A percentile compares a stretch with the other conserved stretches of the same genome.
Conservation (phyloP, 2,797 vertebrate genomes). For the Crax fasciolata region DNA sequence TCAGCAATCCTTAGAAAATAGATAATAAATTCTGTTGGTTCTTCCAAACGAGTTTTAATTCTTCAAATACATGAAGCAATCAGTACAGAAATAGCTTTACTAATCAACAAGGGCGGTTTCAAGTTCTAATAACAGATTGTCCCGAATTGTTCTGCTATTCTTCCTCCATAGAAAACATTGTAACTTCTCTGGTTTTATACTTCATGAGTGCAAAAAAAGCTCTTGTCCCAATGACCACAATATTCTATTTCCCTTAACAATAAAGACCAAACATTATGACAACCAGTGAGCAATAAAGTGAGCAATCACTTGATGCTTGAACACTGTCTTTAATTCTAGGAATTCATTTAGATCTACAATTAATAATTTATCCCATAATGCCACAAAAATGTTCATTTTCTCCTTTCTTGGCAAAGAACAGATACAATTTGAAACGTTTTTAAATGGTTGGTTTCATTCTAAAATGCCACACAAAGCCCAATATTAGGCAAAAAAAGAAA, state of each 20-base stretch:
- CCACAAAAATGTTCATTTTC: neutral
- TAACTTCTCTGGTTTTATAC: neutral
- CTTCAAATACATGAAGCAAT: neutral
- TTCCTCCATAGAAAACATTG: neutral
- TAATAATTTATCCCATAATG: neutral
- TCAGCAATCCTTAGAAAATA: neutral
- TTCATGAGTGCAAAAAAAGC: neutral
- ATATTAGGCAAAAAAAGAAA: neutral
- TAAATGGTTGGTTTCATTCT: neutral
- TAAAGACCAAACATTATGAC: neutral
- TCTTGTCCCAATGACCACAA: neutral
- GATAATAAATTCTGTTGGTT: neutral
- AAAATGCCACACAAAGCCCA: neutral
- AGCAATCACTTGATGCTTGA: neutral
- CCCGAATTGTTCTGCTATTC: neutral
- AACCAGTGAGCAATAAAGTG: neutral
- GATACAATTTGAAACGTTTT: neutral
- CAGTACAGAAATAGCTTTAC: neutral
- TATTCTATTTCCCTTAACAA: neutral
- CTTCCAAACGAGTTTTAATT: neutral
- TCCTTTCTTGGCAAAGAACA: neutral
- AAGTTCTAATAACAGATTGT: neutral
- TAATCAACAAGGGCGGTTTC: neutral
- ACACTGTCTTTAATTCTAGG: neutral
- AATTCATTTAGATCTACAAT: neutral